Conservation (phyloP, 2,113 vertebrate species). For the Lontra canadensis region DNA sequence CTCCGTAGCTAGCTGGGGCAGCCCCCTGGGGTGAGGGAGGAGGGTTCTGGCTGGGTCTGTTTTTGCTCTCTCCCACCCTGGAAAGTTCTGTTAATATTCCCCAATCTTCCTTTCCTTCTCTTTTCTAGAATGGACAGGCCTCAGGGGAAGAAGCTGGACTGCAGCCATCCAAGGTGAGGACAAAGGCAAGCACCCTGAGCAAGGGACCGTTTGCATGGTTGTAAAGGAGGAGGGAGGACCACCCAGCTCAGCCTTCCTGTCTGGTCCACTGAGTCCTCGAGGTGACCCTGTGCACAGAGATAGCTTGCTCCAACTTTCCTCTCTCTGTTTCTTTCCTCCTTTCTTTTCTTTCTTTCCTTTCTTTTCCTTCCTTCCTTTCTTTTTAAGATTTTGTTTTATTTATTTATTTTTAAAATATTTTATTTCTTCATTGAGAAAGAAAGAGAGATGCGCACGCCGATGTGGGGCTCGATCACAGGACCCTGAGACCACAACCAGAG, state of each 20-base stretch:
- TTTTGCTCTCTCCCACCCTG: not conserved
- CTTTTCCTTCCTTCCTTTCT: not conserved
- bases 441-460: not conserved
- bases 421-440: not conserved
- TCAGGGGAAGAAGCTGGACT: conserved; percentile 83
- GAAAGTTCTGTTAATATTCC: not conserved
- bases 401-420: not conserved
- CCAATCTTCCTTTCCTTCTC: conserved; percentile 61
- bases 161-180: conserved; percentile 81
- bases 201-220: not conserved
- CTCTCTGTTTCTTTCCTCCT: not conserved
- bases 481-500: not conserved
- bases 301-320: not conserved
- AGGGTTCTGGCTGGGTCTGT: not conserved
- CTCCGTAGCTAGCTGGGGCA: not conserved
- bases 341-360: not conserved
- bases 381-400: not conserved
- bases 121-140: conserved; percentile 86
- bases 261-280: not conserved
- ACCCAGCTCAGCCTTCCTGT: not conserved
- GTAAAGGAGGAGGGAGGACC: not conserved
- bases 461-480: not conserved
- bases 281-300: not conserved
- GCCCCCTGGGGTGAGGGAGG: not conserved
- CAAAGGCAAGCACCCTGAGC: not conserved